Evolutionary conservation across 2,113 vertebrate species (phyloP).

Genomic region (Microcebus griseorufus): DNA sequence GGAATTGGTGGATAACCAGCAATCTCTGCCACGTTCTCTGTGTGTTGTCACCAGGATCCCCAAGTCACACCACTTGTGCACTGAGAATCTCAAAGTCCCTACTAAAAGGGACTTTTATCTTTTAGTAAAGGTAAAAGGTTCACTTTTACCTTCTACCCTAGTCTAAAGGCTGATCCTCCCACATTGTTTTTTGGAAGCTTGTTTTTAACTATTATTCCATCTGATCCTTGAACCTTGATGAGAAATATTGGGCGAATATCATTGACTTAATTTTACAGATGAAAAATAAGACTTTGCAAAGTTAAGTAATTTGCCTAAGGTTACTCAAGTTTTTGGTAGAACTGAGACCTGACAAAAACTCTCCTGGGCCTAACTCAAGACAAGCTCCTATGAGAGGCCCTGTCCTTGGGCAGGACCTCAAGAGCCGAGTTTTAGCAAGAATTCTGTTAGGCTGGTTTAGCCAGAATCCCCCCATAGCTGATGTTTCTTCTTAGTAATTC

Average conservation of each 20-base stretch:
- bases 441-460: background rate
- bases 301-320: background rate
- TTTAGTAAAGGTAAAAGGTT: no score
- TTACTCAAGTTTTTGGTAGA: background rate
- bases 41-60: background rate
- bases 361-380: background rate
- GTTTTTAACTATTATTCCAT: background rate
- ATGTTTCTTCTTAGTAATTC: background rate
- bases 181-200: background rate
- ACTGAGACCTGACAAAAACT: background rate
- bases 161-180: background rate
- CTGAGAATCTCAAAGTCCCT: background rate
- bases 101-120: background rate
- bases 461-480: background rate
- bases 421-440: background rate
- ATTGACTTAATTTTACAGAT: background rate
- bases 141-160: background rate
- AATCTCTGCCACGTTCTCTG: background rate
- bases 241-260: background rate
- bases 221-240: background rate
- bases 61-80: background rate
- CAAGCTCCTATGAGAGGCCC: background rate
- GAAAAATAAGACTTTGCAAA: background rate
- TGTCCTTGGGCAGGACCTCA: background rate
- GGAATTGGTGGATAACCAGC: background rate